Conservation (phyloP, 2,888 invertebrate species). For the Synanthedon formicaeformis region DNA sequence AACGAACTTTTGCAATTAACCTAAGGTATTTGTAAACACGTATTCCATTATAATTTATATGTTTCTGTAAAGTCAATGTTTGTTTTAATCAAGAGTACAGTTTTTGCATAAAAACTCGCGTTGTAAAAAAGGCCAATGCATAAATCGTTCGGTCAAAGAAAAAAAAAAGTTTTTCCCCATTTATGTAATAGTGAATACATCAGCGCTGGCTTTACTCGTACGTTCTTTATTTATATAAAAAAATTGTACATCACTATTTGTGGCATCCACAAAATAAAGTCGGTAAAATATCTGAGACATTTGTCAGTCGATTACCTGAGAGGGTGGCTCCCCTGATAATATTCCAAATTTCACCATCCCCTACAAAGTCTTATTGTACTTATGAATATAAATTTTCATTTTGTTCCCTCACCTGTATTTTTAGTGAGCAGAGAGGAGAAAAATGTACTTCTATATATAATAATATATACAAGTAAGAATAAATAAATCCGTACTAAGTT, state of each 20-base stretch:
- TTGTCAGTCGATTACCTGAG: conserved; percentile 68
- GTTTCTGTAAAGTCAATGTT: background rate
- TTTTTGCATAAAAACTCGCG: background rate
- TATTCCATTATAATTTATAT: background rate
- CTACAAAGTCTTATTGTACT: conserved; percentile 40
- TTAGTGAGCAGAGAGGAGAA: background rate
- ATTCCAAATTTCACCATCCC: conserved; percentile 48
- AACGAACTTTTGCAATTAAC: too few species aligned
- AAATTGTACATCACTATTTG: conserved; percentile 21
- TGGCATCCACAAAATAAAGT: conserved; percentile 57
- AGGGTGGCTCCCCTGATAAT: conserved; percentile 46
- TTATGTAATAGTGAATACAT: background rate
- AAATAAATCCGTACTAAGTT: too few species aligned
- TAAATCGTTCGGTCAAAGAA: background rate
- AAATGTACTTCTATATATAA: too few species aligned
- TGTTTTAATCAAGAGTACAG: background rate
- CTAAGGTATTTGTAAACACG: too few species aligned
- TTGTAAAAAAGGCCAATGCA: background rate
- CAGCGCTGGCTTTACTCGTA: background rate
- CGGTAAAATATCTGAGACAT: conserved; percentile 65
- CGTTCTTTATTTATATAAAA: background rate
- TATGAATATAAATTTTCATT: conserved; percentile 57
- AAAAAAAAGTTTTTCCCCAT: background rate
- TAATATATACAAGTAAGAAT: too few species aligned
- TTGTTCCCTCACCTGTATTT: conserved; percentile 13